phyloP scores from a whole-genome alignment of 2,888 invertebrate species.

The Cryptocheilus praepositus region DNA sequence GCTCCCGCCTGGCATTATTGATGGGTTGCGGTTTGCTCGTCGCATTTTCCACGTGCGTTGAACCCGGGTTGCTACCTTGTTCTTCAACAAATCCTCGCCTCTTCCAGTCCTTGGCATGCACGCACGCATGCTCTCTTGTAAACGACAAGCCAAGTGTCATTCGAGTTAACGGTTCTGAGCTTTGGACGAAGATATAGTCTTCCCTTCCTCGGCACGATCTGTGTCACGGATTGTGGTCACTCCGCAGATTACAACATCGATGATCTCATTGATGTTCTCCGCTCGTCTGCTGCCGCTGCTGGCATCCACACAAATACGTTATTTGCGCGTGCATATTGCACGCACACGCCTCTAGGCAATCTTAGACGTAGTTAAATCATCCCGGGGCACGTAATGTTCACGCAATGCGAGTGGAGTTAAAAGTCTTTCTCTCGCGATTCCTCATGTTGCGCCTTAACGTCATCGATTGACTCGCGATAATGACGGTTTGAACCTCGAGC shows the following conservation, averaged over 20 bases:
- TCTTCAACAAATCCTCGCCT: neutral
- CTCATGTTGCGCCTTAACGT: too few species aligned
- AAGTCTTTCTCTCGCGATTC: too few species aligned
- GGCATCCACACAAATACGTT: slow-evolving; percentile 20
- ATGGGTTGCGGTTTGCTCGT: neutral
- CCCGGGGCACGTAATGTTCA: too few species aligned
- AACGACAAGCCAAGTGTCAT: neutral
- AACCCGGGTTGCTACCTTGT: neutral
- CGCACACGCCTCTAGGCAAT: slow-evolving; percentile 21
- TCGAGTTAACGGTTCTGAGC: slow-evolving; percentile 6
- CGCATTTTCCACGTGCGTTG: neutral
- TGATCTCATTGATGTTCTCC: slow-evolving; percentile 55
- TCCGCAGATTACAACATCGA: slow-evolving; percentile 60
- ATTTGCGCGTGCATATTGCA: neutral
- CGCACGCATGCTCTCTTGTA: slow-evolving; percentile 3
- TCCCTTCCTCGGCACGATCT: slow-evolving; percentile 35
- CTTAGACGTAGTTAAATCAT: too few species aligned
- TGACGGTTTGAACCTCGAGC: too few species aligned
- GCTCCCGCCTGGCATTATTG: too few species aligned
- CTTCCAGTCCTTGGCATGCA: slow-evolving; percentile 1
- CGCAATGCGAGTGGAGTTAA: too few species aligned
- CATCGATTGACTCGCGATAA: too few species aligned
- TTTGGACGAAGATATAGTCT: neutral
- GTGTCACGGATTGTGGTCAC: slow-evolving; percentile 55
- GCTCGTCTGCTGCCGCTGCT: slow-evolving; percentile 28